These are phyloP conservation scores for Papilio xuthus DNA, from an alignment of 1,140 invertebrate species.

Conservation along the genomic window DNA sequence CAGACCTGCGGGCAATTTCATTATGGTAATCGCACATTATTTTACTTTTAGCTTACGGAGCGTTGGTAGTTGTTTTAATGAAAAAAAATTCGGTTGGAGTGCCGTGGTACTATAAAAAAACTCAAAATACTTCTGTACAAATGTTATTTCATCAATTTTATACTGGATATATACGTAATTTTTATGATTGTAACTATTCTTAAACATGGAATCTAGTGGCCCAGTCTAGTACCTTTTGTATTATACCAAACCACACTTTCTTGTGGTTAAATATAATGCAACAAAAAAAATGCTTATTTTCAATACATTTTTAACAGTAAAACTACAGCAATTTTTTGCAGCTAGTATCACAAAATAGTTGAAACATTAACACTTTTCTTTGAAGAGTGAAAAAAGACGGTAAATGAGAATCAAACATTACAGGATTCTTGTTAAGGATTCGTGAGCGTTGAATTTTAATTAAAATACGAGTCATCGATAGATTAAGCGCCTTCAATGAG, in stretches of 20 bases:
- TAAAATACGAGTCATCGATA: conserved; percentile 27
- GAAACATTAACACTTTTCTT: background rate
- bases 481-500: conserved; percentile 26
- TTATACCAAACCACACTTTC: conserved; percentile 1
- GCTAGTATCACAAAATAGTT: background rate
- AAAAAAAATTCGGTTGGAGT: conserved; percentile 44
- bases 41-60: conserved; percentile 52
- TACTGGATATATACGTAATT: background rate
- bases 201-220: conserved; percentile 7
- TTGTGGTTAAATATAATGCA: no score
- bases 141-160: conserved; percentile 38
- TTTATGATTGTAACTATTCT: conserved; percentile 27
- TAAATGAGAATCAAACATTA: background rate
- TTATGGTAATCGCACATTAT: conserved; percentile 76
- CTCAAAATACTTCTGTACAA: conserved; percentile 2
- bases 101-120: background rate
- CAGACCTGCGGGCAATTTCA: conserved; percentile 73
- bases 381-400: background rate
- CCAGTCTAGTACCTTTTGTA: conserved; percentile 2
- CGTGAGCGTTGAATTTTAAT: conserved; percentile 32
- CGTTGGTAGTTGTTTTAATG: conserved; percentile 52
- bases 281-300: background rate
- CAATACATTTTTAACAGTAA: background rate
- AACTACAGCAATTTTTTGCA: background rate
- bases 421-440: conserved; percentile 27